Conservation (phyloP, 1,140 invertebrate genomes). For the Aphaenogaster rudis region DNA sequence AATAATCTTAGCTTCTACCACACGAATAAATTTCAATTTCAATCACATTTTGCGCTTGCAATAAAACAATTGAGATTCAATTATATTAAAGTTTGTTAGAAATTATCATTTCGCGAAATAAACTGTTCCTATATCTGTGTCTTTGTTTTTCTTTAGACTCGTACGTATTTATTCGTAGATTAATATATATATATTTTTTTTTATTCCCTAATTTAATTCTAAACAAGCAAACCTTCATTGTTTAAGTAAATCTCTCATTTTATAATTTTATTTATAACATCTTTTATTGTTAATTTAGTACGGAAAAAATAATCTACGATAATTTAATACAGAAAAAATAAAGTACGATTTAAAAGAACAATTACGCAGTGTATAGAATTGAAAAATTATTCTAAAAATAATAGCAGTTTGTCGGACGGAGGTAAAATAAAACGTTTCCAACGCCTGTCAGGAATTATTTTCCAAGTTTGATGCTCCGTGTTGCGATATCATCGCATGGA, state of each 20-base stretch:
- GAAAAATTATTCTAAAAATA: slow-evolving; percentile 5
- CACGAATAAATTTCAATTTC: background rate
- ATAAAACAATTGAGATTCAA: background rate
- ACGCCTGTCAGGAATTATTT: background rate
- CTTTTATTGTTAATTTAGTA: background rate
- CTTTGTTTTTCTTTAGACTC: background rate
- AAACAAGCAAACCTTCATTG: background rate
- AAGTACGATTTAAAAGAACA: background rate
- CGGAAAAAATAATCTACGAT: background rate
- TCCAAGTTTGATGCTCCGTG: background rate
- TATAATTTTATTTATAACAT: background rate
- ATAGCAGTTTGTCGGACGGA: background rate
- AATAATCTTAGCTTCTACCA: background rate
- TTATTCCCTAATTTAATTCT: background rate
- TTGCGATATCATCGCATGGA: slow-evolving; percentile 22
- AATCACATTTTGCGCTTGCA: background rate
- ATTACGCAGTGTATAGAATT: slow-evolving; percentile 5
- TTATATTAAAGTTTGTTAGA: background rate
- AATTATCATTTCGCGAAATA: background rate
- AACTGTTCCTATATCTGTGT: background rate
- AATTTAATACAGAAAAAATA: background rate
- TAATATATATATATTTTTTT: background rate
- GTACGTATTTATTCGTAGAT: background rate
- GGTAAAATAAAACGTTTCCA: background rate
- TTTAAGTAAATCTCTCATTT: slow-evolving; percentile 1